phyloP scores from a whole-genome alignment of 2,797 vertebrate species.

The Psittacula derbiana region DNA sequence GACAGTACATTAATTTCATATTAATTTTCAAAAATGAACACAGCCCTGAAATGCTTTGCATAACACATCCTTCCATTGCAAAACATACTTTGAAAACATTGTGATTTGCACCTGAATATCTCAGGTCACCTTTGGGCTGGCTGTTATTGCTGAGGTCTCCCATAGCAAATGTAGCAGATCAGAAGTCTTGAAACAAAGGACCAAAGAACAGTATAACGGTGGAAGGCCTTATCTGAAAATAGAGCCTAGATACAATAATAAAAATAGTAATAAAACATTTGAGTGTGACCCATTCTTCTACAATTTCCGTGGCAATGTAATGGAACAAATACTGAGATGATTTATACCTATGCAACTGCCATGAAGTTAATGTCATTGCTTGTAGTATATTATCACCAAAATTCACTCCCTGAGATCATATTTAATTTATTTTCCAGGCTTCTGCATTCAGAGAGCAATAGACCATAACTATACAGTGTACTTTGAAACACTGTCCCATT shows the following conservation, averaged over 20 bases:
- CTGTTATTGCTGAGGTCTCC: background rate
- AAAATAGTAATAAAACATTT: background rate
- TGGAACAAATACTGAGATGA: background rate
- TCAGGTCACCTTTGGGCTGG: background rate
- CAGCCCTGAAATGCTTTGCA: background rate
- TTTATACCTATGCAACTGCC: background rate
- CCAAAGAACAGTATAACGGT: background rate
- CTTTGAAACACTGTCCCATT: background rate
- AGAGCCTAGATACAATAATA: background rate
- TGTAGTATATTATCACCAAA: background rate
- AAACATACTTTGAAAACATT: background rate
- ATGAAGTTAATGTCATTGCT: background rate
- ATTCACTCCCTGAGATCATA: background rate
- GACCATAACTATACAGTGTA: background rate
- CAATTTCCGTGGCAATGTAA: background rate
- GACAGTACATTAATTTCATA: background rate
- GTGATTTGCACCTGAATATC: background rate
- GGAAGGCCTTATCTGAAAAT: background rate
- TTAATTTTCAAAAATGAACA: background rate
- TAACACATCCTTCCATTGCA: background rate
- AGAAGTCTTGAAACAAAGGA: background rate
- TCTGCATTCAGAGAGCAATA: background rate
- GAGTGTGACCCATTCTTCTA: background rate
- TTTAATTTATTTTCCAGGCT: slow-evolving; percentile 6
- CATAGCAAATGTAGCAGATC: background rate